Base-by-base conservation (phyloP, 2,113 vertebrate genomes). In the Sarotherodon lohbergeri region DNA sequence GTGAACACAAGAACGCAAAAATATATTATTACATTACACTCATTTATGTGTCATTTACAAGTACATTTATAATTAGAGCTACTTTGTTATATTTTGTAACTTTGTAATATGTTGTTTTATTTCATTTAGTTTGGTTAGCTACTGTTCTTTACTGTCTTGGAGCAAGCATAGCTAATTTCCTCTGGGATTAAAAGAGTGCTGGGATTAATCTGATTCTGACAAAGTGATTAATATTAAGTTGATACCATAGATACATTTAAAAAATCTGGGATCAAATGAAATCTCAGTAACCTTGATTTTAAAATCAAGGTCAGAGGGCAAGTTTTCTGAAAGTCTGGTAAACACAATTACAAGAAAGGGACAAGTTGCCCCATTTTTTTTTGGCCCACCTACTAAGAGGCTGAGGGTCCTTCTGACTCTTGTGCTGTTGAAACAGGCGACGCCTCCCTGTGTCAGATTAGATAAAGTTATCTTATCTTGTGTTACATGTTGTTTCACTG, bases 41-140 rank as follows among this genome's bases (percentile, higher is more conserved):
- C 0, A 66, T 0, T 36, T 0, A 66, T 0, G 61, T 66, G 32
- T 36, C 0, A 36, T 66, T 66, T 66, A 36, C 61, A 0, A 0
- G 2, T n/a, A 36, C 3, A n/a, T 66, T 36, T 11, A 63, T 63
- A 63, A 63, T 63, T 0, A 63, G 32, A 36, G 59, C 61, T 66
- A 36, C 9, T 63, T 63, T 63, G 0, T 36, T 63, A 63, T 7
- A n/a, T n/a, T 66, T 66, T 66, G 17, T 36, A 66, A 66, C 61
- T 63, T 63, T n/a, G 32, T 63, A 66, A 66, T 36, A 36, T 66
- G 17, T 66, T 66, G 32, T 36, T 19, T 32, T 66, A 36, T 66
- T 66, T 66, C 0, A 36, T 66, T 36, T 66, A 66, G 0, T 36
- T 36, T 36, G 29, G 32, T 36, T 36, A 66, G 32, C 9, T n/a